Conservation (phyloP, 1,140 invertebrate genomes). For the Scaptodrosophila lebanonensis region DNA sequence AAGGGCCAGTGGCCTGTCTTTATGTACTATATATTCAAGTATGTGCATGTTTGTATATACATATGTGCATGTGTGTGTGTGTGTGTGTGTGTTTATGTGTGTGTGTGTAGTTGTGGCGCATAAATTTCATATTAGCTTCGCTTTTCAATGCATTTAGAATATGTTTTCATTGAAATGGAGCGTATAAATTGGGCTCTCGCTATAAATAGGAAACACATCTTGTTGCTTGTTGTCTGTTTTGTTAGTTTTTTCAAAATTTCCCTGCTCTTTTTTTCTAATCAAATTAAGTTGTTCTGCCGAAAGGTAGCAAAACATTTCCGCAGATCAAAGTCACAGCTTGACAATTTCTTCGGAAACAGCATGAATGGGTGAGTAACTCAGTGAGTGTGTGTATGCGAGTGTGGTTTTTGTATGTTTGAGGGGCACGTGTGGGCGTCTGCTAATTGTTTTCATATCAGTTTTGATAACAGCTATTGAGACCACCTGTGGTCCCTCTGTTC, state of each 20-base stretch:
- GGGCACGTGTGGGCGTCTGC: conserved; percentile 37
- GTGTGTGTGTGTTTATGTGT: too few relatives aligned
- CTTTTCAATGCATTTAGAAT: neutral
- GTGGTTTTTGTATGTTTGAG: too few relatives aligned
- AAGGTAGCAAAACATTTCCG: conserved; percentile 73
- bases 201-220: conserved; percentile 67
- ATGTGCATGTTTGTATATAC: too few relatives aligned
- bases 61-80: too few relatives aligned
- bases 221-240: conserved; percentile 34
- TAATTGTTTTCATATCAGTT: conserved; percentile 72
- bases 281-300: conserved; percentile 66
- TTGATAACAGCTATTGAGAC: conserved; percentile 65
- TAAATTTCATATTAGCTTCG: too few relatives aligned
- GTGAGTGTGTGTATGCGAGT: neutral
- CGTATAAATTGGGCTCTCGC: conserved; percentile 72
- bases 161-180: conserved; percentile 64
- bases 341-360: conserved; percentile 63
- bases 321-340: conserved; percentile 75
- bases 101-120: conserved; percentile 1
- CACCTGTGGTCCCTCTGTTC: conserved; percentile 17
- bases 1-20: conserved; percentile 51
- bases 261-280: conserved; percentile 52
- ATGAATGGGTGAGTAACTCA: neutral
- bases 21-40: too few relatives aligned
- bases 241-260: conserved; percentile 11